Base-by-base conservation (phyloP, 2,113 vertebrate genomes). In the Tricholaema leucomelas region DNA sequence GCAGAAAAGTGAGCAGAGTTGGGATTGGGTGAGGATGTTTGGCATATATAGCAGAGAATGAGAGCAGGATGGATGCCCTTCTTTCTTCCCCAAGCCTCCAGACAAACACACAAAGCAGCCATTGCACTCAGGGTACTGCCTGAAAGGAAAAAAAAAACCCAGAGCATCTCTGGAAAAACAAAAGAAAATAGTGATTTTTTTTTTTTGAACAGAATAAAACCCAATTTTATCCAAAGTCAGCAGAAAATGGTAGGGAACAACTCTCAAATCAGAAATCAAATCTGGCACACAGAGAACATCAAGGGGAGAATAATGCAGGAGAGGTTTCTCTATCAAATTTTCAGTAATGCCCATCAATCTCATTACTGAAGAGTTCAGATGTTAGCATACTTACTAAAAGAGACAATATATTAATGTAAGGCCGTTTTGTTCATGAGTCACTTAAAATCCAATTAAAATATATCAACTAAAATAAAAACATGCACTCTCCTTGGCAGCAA, bases 371-470 rank as follows among this genome's bases (percentile, higher is more conserved):
- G 25, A 54, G 48, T 50, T 65, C 79, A 88, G 58, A 65, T 36
- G 14, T 42, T 65, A 50, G 44, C 58, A 58, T 16, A 81, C 31
- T 38, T 60, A 60, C 44, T 77, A 78, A 72, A 2, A 44, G 25
- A 56, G 17, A 93, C 42, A 46, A 55, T 60, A n/a, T 42, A 91
- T 59, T 90, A 88, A 81, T 56, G 36, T 42, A 78, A 80, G 75
- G 44, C 50, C 64, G 78, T 79, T 71, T 94, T 87, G 93, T 80
- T 95, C 88, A 93, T 46, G 12, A 75, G 61, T 23, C 74, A 89
- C 76, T 95, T 89, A 94, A 93, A 96, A 87, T 60, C 52, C 85
- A 91, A 94, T 95, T 96, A 92, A 92, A 90, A 90, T 82, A 28
- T 74, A 81, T 81, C 71, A 90, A 69, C 36, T 81, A 33, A 92